Evolutionary conservation across 1,140 invertebrate genomes (phyloP), one percentile per base, ranked within the genome.

Genomic region (Branchinecta lindahli): DNA sequence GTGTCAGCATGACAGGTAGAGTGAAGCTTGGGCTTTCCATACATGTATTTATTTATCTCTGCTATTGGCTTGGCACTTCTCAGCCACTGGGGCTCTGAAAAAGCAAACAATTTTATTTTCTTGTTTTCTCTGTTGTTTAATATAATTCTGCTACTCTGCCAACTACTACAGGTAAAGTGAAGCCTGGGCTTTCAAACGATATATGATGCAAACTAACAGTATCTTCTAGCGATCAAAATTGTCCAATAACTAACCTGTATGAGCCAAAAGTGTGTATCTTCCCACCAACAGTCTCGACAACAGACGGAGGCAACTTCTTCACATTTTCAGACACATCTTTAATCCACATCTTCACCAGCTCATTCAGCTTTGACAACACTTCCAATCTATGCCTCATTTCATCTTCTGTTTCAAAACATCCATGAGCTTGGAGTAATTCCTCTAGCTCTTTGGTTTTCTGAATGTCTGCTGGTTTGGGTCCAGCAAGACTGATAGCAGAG

Each of bases 241-340:
- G 33, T 33, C 12, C 6, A 61, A 61, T 15, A 61, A 52, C n/a
- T 70, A 88, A 70, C 88, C 89, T 73, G 90, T 80, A 99, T 68
- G 96, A 99, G 67, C 97, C 97, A 83, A 99, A 99, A 44, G 97
- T 99, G 76, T 95, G 98, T 71, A 99, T 94, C 82, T 98, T 98
- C 7, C 97, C 97, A 67, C 96, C 95, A 73, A 96, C 83, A 72
- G 73, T 77, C 72, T 92, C 89, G 8, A 91, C 90, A 0, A 91
- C 85, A 75, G 85, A 88, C 73, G 85, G 83, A 8, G 93, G 92
- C 86, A 96, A 91, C 77, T 92, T 93, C 78, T 91, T 91, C 74
- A 86, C 83, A 61, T 61, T 61, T 68, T 94, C 80, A 73, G 91
- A 94, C 12, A 94, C 84, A 74, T 95, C 88, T 76, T 86, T 84